phyloP scores from a whole-genome alignment of 1,140 invertebrate genomes.

The Dysdera silvatica region DNA sequence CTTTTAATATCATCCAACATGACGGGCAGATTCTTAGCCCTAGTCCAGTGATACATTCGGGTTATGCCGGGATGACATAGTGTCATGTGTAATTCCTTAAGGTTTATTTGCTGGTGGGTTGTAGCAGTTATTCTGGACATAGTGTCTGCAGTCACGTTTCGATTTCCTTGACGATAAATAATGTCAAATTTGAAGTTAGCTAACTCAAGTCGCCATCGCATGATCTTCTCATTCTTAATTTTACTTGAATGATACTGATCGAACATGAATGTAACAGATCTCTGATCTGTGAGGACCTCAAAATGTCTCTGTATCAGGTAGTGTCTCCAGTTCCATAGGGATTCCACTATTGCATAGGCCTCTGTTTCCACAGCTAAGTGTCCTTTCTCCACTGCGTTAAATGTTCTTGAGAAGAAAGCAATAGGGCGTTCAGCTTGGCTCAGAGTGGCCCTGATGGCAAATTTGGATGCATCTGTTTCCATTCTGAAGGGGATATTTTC shows the following conservation, averaged over 20 bases:
- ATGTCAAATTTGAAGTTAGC: slow-evolving; percentile 5
- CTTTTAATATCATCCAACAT: slow-evolving; percentile 26
- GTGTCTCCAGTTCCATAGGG: slow-evolving; percentile 29
- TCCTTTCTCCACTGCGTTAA: slow-evolving; percentile 13
- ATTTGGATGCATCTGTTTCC: slow-evolving; percentile 18
- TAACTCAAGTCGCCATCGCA: not conserved
- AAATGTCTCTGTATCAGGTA: slow-evolving; percentile 31
- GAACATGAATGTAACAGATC: slow-evolving; percentile 34
- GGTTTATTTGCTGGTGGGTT: not conserved
- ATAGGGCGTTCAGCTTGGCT: slow-evolving; percentile 14
- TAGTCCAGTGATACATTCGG: slow-evolving; percentile 30
- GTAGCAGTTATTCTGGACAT: not conserved
- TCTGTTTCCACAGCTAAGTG: slow-evolving; percentile 32
- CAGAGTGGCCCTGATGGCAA: slow-evolving; percentile 25
- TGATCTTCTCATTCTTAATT: slow-evolving; percentile 36
- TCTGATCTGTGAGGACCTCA: slow-evolving; percentile 34
- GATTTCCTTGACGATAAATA: not conserved
- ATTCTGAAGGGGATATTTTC: slow-evolving; percentile 5
- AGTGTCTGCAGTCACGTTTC: not conserved
- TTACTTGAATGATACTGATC: slow-evolving; percentile 27
- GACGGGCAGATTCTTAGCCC: slow-evolving; percentile 31
- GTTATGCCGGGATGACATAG: slow-evolving; percentile 35
- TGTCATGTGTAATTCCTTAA: slow-evolving; percentile 24
- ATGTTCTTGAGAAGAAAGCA: slow-evolving; percentile 28
- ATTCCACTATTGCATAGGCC: slow-evolving; percentile 29